phyloP scores from a whole-genome alignment of 2,113 vertebrate species.

The Osmerus mordax region DNA sequence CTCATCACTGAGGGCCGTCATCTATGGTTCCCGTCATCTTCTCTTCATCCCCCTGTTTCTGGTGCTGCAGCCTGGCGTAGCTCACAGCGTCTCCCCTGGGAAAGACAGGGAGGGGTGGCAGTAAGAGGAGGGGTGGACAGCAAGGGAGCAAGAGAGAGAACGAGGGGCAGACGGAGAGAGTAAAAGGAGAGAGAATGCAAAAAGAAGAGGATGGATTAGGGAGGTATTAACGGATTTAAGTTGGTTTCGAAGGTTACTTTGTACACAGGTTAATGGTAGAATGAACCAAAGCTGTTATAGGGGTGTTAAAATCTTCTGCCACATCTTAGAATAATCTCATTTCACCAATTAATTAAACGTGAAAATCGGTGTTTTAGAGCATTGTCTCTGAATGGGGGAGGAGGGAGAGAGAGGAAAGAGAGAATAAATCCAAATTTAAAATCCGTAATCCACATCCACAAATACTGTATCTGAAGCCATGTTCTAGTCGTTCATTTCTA shows the following conservation, averaged over 20 bases:
- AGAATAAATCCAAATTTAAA: neutral
- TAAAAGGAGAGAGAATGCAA: constrained; percentile 22
- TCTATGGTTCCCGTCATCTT: constrained; percentile 71
- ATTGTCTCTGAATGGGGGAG: neutral
- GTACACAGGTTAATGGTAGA: neutral
- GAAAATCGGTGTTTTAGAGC: neutral
- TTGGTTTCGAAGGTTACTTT: neutral
- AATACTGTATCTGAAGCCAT: neutral
- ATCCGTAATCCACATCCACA: neutral
- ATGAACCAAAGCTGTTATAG: constrained; percentile 19
- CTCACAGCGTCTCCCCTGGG: constrained; percentile 87
- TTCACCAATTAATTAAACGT: constrained; percentile 32
- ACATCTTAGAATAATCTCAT: constrained; percentile 7
- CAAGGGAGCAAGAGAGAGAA: neutral
- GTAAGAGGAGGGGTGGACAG: neutral
- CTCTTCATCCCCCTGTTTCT: constrained; percentile 86
- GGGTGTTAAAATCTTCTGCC: constrained; percentile 16
- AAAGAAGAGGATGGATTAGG: constrained; percentile 15
- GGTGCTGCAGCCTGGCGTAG: constrained; percentile 89
- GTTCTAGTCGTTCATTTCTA: too few relatives aligned
- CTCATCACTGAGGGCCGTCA: constrained; percentile 73
- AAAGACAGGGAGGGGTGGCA: constrained; percentile 10
- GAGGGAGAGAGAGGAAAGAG: neutral
- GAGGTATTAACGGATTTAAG: neutral
- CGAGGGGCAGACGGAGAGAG: constrained; percentile 20